Base-by-base conservation (phyloP, 2,888 invertebrate species). In the Rhagonycha fulva region DNA sequence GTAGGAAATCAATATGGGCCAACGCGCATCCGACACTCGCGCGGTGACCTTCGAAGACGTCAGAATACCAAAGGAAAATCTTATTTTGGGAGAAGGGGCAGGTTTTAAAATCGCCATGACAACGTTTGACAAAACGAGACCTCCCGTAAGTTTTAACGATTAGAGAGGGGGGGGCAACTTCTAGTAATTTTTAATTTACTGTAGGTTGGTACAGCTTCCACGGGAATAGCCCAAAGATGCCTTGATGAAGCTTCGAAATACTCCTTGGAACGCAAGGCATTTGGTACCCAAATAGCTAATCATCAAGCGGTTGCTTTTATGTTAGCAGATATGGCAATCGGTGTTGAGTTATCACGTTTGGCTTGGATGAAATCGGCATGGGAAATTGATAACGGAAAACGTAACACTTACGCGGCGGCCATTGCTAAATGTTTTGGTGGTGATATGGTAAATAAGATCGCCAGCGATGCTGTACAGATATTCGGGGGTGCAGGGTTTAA, bases 71-170 rank as follows among this genome's bases (percentile, higher is more conserved):
- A 95, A 95, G 84, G 97, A 97, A 89, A 98, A 99, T 87, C 95
- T 99, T 61, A 89, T 98, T 3, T 89, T 94, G 70, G 94, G 91
- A 5, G 98, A 98, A 89, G 98, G 99, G 1, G 93, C 93, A 63
- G 99, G 99, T 26, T 99, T 99, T 88, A 98, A 97, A 89, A 95
- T 99, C 84, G 98, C 98, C 10, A 99, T 98, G 98, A 94, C 94
- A 62, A 96, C 97, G 0, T 99, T 99, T 86, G 98, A 98, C 88
- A 94, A 94, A 86, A 98, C 98, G 1, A 91, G 98, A 76, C 97
- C 98, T 32, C 94, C 96, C 82, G 97, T 96, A 90, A 89, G 78
- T 76, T 7, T 10, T 30, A 1, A 9, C 5, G 3, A 12, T 12
- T 12, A 32, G n/a, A n/a, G 12, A 32, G 12, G 12, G 5, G 12